Evolutionary conservation across 1,140 invertebrate species (phyloP).

Genomic region (Oncopodura yosiiana): DNA sequence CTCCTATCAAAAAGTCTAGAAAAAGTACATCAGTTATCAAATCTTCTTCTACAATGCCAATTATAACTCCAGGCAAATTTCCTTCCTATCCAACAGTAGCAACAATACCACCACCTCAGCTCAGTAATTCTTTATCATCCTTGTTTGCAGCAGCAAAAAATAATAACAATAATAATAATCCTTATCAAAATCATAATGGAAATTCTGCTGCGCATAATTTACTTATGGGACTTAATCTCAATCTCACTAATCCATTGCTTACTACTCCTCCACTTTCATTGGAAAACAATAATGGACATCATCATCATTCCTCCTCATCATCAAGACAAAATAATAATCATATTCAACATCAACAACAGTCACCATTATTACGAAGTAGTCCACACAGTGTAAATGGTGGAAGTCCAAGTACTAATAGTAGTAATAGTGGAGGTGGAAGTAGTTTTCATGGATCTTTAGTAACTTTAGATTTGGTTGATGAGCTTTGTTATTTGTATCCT

Average conservation of each 20-base stretch:
- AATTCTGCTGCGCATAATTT: too few relatives aligned
- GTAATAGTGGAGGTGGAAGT: constrained; percentile 5
- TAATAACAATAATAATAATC: too few relatives aligned
- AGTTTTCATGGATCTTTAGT: constrained; percentile 5
- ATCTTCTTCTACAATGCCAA: too few relatives aligned
- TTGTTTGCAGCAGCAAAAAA: too few relatives aligned
- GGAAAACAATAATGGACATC: not conserved
- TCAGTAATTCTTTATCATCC: too few relatives aligned
- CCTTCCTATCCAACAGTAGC: too few relatives aligned
- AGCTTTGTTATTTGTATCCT: constrained; percentile 28
- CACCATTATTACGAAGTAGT: not conserved
- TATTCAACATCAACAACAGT: not conserved
- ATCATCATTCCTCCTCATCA: not conserved
- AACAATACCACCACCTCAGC: too few relatives aligned
- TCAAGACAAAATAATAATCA: not conserved
- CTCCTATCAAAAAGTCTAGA: too few relatives aligned
- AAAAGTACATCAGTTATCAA: too few relatives aligned
- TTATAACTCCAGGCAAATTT: too few relatives aligned
- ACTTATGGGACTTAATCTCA: too few relatives aligned
- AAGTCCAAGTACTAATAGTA: not conserved
- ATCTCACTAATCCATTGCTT: not conserved
- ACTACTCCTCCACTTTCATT: not conserved
- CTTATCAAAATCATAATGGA: too few relatives aligned
- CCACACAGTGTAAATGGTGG: not conserved
- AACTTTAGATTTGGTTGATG: constrained; percentile 27